Percentiles rank a stretch among this genome's conserved stretches.
phyloP scores from a whole-genome alignment of 1,140 invertebrate species.

The Muscidifurax raptorellus region DNA sequence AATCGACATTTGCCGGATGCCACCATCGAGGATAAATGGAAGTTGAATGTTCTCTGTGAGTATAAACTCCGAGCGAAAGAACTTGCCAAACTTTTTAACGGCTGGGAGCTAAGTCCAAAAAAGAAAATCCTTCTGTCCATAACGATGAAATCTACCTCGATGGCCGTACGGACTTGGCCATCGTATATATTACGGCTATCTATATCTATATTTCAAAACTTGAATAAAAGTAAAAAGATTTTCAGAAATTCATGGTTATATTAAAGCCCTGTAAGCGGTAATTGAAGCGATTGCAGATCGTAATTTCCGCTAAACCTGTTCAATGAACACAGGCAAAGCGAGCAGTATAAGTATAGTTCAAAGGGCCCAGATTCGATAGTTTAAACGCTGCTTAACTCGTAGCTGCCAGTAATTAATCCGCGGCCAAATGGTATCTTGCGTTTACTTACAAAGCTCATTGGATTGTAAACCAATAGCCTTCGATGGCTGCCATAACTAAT shows the following conservation, averaged over 20 bases:
- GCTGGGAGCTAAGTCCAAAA: background rate
- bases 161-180: too few species aligned
- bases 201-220: too few species aligned
- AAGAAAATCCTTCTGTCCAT: slow-evolving; percentile 32
- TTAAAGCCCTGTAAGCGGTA: too few species aligned
- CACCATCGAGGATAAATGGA: slow-evolving; percentile 79
- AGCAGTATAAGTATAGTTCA: background rate
- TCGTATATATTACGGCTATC: too few species aligned
- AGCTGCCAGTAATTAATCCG: background rate
- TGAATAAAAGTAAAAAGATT: background rate
- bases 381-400: background rate
- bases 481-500: background rate
- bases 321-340: too few species aligned
- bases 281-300: too few species aligned
- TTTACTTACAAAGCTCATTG: background rate
- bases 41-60: slow-evolving; percentile 79
- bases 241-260: too few species aligned
- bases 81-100: slow-evolving; percentile 32
- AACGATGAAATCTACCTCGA: slow-evolving; percentile 31
- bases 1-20: slow-evolving; percentile 80
- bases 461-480: background rate
- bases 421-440: background rate
- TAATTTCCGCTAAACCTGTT: too few species aligned
- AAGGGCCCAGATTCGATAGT: background rate
- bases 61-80: slow-evolving; percentile 51